A percentile compares a stretch with the other conserved stretches of the same genome.
phyloP scores from a whole-genome alignment of 2,113 vertebrate genomes.

The Petrocephalus microphthalmus region DNA sequence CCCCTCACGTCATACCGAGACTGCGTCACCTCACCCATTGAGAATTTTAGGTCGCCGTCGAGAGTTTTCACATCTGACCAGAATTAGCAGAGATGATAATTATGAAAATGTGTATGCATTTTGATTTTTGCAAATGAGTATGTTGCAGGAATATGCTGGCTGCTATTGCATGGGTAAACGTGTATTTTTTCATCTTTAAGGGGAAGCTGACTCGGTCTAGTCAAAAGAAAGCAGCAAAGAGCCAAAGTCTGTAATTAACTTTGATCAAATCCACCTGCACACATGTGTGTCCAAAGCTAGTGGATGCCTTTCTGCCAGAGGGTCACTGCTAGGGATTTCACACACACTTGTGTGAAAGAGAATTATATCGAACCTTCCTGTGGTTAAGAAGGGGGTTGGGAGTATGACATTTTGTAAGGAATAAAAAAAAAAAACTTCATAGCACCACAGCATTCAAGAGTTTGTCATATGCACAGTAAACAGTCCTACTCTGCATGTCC shows the following conservation, averaged over 20 bases:
- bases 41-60: neutral
- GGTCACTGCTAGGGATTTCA: neutral
- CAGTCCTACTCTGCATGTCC: neutral
- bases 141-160: neutral
- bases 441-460: neutral
- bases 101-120: neutral
- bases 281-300: neutral
- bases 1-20: neutral
- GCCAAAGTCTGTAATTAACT: neutral
- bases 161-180: neutral
- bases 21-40: neutral
- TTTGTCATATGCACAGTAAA: neutral
- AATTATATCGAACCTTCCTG: neutral
- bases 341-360: slow-evolving; percentile 6
- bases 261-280: slow-evolving; percentile 4
- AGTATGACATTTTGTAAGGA: neutral
- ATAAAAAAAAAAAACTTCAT: neutral
- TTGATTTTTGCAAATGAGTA: too few relatives aligned
- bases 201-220: neutral
- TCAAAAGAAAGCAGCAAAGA: neutral
- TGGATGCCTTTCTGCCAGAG: neutral
- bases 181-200: neutral
- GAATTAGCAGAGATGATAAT: neutral
- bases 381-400: neutral
- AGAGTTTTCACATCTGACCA: neutral